Conservation (phyloP, 2,888 invertebrate genomes). For the Acrobasis consociella region DNA sequence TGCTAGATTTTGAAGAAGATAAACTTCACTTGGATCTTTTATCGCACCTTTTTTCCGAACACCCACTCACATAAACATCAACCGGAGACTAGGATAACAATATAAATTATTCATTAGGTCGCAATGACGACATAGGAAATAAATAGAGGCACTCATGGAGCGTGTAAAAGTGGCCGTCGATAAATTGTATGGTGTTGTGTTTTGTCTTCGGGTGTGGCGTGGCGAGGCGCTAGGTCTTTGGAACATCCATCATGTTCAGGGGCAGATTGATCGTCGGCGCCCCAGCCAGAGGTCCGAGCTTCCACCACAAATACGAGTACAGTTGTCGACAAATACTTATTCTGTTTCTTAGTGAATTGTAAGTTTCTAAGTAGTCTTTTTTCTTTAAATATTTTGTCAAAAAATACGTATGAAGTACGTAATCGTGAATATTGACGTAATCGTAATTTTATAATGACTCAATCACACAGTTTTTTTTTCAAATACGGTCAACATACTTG, state of each 20-base stretch:
- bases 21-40: slow-evolving; percentile 16
- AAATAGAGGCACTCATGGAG: slow-evolving; percentile 44
- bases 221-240: slow-evolving; percentile 48
- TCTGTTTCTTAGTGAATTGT: neutral
- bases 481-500: no score
- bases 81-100: slow-evolving; percentile 45
- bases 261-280: slow-evolving; percentile 73
- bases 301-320: slow-evolving; percentile 45
- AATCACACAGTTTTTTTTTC: no score
- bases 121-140: slow-evolving; percentile 53
- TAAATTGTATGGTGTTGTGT: slow-evolving; percentile 62
- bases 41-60: slow-evolving; percentile 28
- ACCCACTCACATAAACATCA: slow-evolving; percentile 53
- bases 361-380: no score
- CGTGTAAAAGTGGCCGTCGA: slow-evolving; percentile 51
- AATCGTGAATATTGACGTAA: no score
- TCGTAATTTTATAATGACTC: no score
- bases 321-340: slow-evolving; percentile 4
- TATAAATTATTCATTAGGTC: slow-evolving; percentile 69
- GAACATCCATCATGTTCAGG: slow-evolving; percentile 74
- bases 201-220: slow-evolving; percentile 44
- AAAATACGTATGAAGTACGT: no score
- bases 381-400: no score
- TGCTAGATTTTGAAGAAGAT: slow-evolving; percentile 14
- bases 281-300: slow-evolving; percentile 45